Percentiles rank a stretch among this genome's conserved stretches.
Evolutionary conservation across 2,113 vertebrate genomes (phyloP).

Genomic region (Paralichthys olivaceus): DNA sequence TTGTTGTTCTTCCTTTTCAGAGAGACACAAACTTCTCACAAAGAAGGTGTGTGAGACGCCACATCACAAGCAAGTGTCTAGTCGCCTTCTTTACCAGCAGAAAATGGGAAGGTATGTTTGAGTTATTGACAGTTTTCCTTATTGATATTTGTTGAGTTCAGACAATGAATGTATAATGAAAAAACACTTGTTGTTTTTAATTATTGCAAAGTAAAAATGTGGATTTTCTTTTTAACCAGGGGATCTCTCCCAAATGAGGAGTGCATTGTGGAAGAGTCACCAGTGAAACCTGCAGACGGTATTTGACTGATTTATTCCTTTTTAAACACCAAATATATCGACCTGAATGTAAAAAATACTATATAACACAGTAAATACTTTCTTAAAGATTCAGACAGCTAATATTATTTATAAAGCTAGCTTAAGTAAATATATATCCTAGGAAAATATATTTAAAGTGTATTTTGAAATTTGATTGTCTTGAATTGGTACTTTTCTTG

Average conservation of each 20-base stretch:
- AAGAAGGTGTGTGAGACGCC: conserved; percentile 93
- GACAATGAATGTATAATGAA: neutral
- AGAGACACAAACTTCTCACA: conserved; percentile 85
- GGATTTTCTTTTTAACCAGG: conserved; percentile 69
- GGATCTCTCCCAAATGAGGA: conserved; percentile 83
- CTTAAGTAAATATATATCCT: too few species aligned
- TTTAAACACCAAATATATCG: neutral
- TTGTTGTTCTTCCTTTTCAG: conserved; percentile 73
- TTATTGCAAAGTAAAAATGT: neutral
- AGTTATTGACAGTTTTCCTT: neutral
- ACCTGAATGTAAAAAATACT: too few species aligned
- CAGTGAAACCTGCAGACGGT: conserved; percentile 88
- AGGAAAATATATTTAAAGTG: too few species aligned
- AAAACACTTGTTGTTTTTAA: neutral
- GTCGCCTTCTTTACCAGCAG: conserved; percentile 88
- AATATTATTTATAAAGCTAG: too few species aligned
- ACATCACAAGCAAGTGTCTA: conserved; percentile 90
- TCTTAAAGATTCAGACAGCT: too few species aligned
- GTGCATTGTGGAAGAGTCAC: conserved; percentile 92
- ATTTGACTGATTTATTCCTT: conserved; percentile 34
- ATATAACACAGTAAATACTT: too few species aligned
- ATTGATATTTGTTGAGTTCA: neutral
- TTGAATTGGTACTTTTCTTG: too few species aligned
- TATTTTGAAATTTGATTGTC: too few species aligned
- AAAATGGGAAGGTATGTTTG: conserved; percentile 87